A percentile compares a stretch with the other conserved stretches of the same genome.
Conservation (phyloP, 2,113 vertebrate species). For the Aleadryas rufinucha region DNA sequence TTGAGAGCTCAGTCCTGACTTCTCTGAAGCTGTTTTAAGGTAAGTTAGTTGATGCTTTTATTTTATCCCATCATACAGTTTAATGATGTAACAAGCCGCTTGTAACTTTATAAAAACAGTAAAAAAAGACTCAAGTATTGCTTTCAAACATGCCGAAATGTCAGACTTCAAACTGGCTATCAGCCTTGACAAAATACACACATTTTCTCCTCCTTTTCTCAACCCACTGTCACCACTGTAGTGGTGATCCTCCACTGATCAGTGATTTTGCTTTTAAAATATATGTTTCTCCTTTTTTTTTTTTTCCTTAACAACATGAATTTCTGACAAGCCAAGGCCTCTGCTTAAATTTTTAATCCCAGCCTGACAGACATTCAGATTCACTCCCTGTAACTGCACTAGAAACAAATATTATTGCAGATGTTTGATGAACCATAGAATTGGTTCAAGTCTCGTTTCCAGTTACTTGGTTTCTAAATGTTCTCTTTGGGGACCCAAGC, state of each 20-base stretch:
- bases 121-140: not conserved
- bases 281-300: not conserved
- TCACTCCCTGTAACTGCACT: not conserved
- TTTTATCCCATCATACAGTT: not conserved
- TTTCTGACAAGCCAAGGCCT: not conserved
- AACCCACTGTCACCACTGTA: not conserved
- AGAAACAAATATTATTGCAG: conserved; percentile 39
- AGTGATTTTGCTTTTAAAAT: not conserved
- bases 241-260: not conserved
- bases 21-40: not conserved
- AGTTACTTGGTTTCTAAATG: conserved; percentile 54
- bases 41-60: not conserved
- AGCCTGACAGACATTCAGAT: conserved; percentile 13
- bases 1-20: not conserved
- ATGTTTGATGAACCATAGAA: conserved; percentile 49
- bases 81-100: not conserved
- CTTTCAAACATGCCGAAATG: not conserved
- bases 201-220: not conserved
- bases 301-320: not conserved
- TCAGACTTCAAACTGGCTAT: not conserved
- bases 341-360: conserved; percentile 54
- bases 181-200: not conserved
- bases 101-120: not conserved
- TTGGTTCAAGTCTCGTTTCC: conserved; percentile 37
- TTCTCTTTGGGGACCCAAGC: conserved; percentile 14